phyloP scores from a whole-genome alignment of 2,113 vertebrate species.

The Charina bottae region DNA sequence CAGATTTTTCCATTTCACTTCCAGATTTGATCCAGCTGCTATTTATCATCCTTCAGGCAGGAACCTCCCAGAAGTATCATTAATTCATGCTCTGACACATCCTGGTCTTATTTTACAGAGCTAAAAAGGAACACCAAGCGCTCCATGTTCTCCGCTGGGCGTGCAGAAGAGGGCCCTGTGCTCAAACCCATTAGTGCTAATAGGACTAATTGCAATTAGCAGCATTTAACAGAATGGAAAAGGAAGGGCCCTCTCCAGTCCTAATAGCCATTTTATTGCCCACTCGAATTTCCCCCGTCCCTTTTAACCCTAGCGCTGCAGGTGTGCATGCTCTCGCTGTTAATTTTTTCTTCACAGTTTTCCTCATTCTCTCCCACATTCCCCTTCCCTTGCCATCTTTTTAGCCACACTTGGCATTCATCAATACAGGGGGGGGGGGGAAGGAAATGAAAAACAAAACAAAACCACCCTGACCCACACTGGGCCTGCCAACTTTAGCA shows the following conservation, averaged over 20 bases:
- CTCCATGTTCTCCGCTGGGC: background rate
- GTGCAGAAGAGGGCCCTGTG: background rate
- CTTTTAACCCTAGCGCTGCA: background rate
- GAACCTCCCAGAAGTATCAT: constrained; percentile 26
- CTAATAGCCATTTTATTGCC: constrained; percentile 15
- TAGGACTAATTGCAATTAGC: constrained; percentile 15
- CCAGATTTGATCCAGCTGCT: background rate
- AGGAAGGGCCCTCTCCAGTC: background rate
- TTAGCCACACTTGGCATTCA: background rate
- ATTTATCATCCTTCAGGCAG: background rate
- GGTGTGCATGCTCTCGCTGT: background rate
- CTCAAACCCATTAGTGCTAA: constrained; percentile 33
- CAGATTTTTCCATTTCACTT: constrained; percentile 14
- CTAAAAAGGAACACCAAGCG: background rate
- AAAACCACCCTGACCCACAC: background rate
- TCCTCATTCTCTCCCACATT: background rate
- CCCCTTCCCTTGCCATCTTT: background rate
- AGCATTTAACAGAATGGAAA: background rate
- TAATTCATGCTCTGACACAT: constrained; percentile 16
- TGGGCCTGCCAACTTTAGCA: background rate
- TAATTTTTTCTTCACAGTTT: background rate
- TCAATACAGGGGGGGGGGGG: background rate
- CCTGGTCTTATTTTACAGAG: constrained; percentile 11
- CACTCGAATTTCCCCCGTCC: background rate
- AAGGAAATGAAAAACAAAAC: background rate